Evolutionary conservation across 2,113 vertebrate species (phyloP).

Genomic region (Gallinago paraguaiae): DNA sequence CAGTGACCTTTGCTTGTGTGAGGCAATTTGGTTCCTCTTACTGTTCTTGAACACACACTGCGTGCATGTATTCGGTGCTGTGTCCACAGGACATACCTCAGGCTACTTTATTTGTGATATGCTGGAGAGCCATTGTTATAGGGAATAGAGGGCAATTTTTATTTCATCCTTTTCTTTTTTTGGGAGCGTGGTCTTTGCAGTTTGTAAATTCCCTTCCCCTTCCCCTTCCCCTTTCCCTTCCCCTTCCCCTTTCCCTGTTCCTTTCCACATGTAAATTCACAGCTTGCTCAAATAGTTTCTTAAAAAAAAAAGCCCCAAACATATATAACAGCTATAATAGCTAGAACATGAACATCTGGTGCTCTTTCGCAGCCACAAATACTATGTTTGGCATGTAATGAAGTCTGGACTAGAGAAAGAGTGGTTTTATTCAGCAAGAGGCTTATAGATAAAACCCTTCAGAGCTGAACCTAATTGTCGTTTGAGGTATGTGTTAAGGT

Average conservation of each 20-base stretch:
- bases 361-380: constrained; percentile 46
- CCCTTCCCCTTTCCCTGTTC: too few species aligned
- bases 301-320: background rate
- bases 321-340: background rate
- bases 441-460: constrained; percentile 38
- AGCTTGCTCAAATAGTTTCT: background rate
- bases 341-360: constrained; percentile 50
- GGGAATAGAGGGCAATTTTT: background rate
- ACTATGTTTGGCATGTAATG: constrained; percentile 28
- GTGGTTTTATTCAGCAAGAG: constrained; percentile 54
- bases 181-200: background rate
- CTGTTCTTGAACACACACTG: background rate
- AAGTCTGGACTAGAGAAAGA: constrained; percentile 1
- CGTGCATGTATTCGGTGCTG: background rate
- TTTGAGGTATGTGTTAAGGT: constrained; percentile 61
- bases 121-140: background rate
- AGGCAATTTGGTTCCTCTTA: background rate
- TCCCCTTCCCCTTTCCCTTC: background rate
- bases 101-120: background rate
- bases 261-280: background rate
- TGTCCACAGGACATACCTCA: background rate
- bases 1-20: background rate
- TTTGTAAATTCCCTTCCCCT: background rate
- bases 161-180: background rate
- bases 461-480: constrained; percentile 48